Evolutionary conservation across 1,140 invertebrate genomes (phyloP).

Genomic region (Sinonovacula constricta): DNA sequence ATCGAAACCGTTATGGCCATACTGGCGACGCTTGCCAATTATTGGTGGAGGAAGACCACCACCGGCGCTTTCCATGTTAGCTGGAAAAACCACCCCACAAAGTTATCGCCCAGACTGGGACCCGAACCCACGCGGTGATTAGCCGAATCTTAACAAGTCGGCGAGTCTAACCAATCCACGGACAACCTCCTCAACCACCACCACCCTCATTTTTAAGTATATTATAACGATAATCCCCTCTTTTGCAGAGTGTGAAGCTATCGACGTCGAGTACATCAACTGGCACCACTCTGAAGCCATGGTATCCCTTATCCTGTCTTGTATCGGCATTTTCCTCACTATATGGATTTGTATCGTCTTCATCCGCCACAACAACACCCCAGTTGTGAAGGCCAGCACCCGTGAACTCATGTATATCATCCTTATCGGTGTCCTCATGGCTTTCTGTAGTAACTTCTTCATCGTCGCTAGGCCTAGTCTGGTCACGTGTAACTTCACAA

Average conservation of each 20-base stretch:
- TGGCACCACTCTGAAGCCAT: conserved; percentile 83
- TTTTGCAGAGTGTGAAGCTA: conserved; percentile 81
- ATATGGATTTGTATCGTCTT: conserved; percentile 82
- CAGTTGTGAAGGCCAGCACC: conserved; percentile 88
- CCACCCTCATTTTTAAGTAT: neutral
- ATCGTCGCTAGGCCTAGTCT: conserved; percentile 86
- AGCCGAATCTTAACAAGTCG: no score
- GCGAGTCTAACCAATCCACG: neutral
- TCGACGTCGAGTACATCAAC: conserved; percentile 81
- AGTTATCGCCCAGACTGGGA: no score
- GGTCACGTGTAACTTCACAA: conserved; percentile 84
- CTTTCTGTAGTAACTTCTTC: conserved; percentile 84
- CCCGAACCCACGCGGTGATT: no score
- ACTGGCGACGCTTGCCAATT: no score
- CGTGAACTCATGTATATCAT: conserved; percentile 90
- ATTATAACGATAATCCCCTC: no score
- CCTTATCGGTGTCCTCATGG: conserved; percentile 82
- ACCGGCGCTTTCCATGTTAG: no score
- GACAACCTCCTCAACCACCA: neutral
- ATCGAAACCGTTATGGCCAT: no score
- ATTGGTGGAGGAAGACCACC: no score
- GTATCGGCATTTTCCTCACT: conserved; percentile 85
- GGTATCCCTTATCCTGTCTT: conserved; percentile 82
- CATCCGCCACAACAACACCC: conserved; percentile 85
- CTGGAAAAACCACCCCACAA: no score